These are phyloP conservation scores for Zaprionus vittiger DNA, from an alignment of 1,140 invertebrate genomes.

Conservation along the genomic window DNA sequence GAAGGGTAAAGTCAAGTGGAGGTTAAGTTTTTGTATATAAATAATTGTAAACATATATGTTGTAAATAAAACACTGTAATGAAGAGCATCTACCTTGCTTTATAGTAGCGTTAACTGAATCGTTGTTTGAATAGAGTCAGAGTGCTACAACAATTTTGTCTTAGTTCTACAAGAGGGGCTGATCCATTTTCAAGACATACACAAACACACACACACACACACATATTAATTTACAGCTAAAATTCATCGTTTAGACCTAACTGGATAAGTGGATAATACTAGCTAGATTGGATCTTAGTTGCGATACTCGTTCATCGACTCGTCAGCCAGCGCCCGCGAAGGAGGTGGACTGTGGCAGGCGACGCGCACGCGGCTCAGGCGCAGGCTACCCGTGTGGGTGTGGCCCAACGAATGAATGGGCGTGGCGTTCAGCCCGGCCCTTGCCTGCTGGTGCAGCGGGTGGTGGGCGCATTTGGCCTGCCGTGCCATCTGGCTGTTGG, in stretches of 20 bases:
- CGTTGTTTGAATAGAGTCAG: not conserved
- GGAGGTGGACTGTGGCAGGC: conserved; percentile 77
- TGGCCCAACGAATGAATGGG: conserved; percentile 20
- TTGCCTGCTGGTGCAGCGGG: conserved; percentile 66
- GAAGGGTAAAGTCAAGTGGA: not conserved
- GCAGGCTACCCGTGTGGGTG: conserved; percentile 57
- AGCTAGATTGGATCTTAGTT: conserved; percentile 42
- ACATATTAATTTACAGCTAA: conserved; percentile 18
- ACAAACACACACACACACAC: conserved; percentile 15
- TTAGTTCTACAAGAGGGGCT: conserved; percentile 11
- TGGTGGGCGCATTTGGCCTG: conserved; percentile 69
- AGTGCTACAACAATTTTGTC: conserved; percentile 11
- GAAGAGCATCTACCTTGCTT: too few relatives aligned
- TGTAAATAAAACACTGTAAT: not conserved
- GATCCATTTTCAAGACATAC: conserved; percentile 10
- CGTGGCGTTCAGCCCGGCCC: conserved; percentile 11
- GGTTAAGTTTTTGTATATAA: not conserved
- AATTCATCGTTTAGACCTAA: conserved; percentile 30
- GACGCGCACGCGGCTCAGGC: conserved; percentile 62
- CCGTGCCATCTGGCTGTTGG: conserved; percentile 71
- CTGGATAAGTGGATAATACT: not conserved
- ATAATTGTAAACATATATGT: not conserved
- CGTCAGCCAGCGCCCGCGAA: conserved; percentile 20
- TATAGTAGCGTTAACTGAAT: not conserved
- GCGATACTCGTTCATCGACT: conserved; percentile 64